phyloP scores from a whole-genome alignment of 2,888 invertebrate genomes.

The Nowickia ferox region DNA sequence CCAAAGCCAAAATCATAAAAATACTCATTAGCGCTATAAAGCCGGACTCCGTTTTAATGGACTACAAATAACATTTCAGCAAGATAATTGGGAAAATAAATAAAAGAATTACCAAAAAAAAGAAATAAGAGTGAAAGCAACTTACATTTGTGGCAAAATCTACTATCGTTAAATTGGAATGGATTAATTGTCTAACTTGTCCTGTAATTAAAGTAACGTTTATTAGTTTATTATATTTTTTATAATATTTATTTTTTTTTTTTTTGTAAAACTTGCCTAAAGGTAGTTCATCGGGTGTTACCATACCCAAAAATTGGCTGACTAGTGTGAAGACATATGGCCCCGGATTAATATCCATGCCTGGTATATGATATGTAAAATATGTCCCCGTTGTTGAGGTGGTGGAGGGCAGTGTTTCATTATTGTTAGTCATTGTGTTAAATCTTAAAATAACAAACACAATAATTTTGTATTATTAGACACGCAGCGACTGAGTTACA shows the following conservation, averaged over 20 bases:
- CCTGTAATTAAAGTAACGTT: constrained; percentile 73
- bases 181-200: constrained; percentile 81
- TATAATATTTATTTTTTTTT: too few species aligned
- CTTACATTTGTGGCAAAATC: constrained; percentile 82
- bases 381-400: constrained; percentile 77
- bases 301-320: constrained; percentile 83
- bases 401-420: constrained; percentile 80
- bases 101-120: not conserved
- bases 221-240: not conserved
- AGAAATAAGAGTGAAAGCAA: not conserved
- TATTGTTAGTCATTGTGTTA: constrained; percentile 71
- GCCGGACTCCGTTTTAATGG: constrained; percentile 88
- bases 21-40: constrained; percentile 87
- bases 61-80: constrained; percentile 83
- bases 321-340: constrained; percentile 82
- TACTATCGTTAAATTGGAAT: constrained; percentile 80
- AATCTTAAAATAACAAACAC: constrained; percentile 24
- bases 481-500: not conserved
- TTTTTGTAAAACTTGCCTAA: constrained; percentile 82
- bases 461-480: not conserved
- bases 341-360: constrained; percentile 82
- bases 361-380: constrained; percentile 82
- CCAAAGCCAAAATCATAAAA: constrained; percentile 86
- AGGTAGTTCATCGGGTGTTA: constrained; percentile 83
- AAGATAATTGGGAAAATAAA: not conserved